Evolutionary conservation across 2,797 vertebrate genomes (phyloP).

Genomic region (Tauraco hartlaubi): DNA sequence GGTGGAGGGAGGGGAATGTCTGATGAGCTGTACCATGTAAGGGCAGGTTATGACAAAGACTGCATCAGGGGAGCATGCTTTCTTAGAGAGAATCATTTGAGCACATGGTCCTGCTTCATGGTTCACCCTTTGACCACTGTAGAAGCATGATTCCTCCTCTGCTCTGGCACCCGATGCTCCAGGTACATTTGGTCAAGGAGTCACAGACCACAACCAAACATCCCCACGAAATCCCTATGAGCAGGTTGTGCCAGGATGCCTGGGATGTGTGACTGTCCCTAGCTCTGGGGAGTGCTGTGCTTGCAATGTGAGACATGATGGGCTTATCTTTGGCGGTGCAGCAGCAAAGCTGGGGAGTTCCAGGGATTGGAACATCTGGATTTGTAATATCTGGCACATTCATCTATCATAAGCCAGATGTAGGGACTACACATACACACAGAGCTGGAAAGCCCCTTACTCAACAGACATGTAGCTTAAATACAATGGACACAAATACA

Average conservation of each 20-base stretch:
- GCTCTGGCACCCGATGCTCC: neutral
- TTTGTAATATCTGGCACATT: neutral
- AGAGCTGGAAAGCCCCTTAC: neutral
- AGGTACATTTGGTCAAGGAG: neutral
- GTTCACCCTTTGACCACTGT: neutral
- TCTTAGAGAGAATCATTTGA: neutral
- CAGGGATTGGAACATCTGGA: neutral
- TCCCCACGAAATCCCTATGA: accelerated
- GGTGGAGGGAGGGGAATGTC: neutral
- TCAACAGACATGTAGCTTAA: neutral
- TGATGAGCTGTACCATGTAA: neutral
- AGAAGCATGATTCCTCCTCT: neutral
- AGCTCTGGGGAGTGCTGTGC: neutral
- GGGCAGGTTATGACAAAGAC: neutral
- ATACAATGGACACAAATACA: neutral
- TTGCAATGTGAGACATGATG: neutral
- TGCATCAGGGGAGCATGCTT: neutral
- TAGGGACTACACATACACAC: neutral
- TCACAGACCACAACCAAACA: neutral
- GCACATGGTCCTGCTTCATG: neutral
- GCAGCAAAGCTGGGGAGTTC: neutral
- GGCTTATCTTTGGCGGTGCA: neutral
- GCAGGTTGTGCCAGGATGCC: neutral
- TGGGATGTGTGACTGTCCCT: neutral
- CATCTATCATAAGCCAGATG: neutral